Evolutionary conservation across 2,797 vertebrate genomes (phyloP).

Genomic region (Microctenopoma lineatum): DNA sequence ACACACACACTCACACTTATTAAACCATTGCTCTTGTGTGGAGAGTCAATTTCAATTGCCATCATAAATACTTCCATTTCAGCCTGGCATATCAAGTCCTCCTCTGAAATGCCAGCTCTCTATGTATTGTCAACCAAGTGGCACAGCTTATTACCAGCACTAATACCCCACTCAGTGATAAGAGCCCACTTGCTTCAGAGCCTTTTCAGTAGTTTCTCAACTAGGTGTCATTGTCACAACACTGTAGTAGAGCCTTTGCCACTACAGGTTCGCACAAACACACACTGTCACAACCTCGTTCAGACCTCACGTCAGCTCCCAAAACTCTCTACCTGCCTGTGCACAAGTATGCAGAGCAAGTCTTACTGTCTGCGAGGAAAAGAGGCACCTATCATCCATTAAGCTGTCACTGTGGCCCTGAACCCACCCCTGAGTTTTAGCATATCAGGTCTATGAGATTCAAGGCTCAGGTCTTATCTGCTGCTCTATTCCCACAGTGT

Average conservation of each 20-base stretch:
- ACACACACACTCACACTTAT: conserved; percentile 18
- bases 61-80: conserved; percentile 62
- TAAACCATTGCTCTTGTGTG: conserved; percentile 38
- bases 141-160: conserved; percentile 71
- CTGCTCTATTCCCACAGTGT: conserved; percentile 47
- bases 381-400: conserved; percentile 50
- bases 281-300: conserved; percentile 5
- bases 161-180: conserved; percentile 75
- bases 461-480: conserved; percentile 48
- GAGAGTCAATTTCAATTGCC: conserved; percentile 62
- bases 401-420: conserved; percentile 43
- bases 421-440: conserved; percentile 50
- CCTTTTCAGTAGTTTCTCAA: conserved; percentile 56
- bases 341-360: not conserved
- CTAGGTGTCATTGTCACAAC: conserved; percentile 40
- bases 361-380: conserved; percentile 18
- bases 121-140: conserved; percentile 72
- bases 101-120: conserved; percentile 70
- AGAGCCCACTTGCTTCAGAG: conserved; percentile 69
- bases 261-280: not conserved
- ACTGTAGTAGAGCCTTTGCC: conserved; percentile 14
- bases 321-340: conserved; percentile 1
- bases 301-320: conserved; percentile 1
- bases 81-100: conserved; percentile 63
- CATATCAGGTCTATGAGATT: conserved; percentile 49